Evolutionary conservation across 2,888 invertebrate genomes (phyloP).

Genomic region (Lissonota sp.): DNA sequence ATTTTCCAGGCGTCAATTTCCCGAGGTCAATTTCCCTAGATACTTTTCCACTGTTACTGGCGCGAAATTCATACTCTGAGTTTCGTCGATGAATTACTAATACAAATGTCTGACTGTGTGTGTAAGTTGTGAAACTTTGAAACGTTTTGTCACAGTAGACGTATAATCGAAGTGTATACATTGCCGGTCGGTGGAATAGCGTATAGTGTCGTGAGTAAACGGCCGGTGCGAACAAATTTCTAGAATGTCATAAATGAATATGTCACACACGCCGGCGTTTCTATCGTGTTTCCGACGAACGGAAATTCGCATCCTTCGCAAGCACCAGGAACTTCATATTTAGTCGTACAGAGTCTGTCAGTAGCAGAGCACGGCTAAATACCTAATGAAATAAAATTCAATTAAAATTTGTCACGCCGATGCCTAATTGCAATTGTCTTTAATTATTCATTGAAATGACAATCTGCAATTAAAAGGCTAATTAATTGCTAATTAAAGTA

Average conservation of each 20-base stretch:
- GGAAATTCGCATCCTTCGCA: conserved; percentile 21
- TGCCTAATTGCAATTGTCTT: no score
- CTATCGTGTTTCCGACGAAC: conserved; percentile 17
- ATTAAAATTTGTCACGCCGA: no score
- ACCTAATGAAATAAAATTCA: no score
- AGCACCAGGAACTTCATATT: no score
- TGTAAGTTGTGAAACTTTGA: neutral
- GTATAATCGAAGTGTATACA: neutral
- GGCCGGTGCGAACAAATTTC: conserved; percentile 31
- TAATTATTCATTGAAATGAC: no score
- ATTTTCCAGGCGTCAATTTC: no score
- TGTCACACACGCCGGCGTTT: conserved; percentile 10
- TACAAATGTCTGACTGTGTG: neutral
- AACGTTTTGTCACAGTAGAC: conserved; percentile 16
- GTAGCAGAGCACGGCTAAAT: no score
- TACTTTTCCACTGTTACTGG: no score
- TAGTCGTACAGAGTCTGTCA: no score
- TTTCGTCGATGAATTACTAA: conserved; percentile 1
- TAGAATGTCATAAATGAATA: conserved; percentile 23
- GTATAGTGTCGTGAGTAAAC: neutral
- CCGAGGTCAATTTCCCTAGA: no score
- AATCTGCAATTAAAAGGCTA: no score
- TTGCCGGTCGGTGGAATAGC: neutral
- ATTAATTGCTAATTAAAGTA: no score
- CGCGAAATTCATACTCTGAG: neutral